Percentiles rank a stretch among this genome's conserved stretches.
Conservation (phyloP, 2,113 vertebrate genomes). For the Embiotoca jacksoni region DNA sequence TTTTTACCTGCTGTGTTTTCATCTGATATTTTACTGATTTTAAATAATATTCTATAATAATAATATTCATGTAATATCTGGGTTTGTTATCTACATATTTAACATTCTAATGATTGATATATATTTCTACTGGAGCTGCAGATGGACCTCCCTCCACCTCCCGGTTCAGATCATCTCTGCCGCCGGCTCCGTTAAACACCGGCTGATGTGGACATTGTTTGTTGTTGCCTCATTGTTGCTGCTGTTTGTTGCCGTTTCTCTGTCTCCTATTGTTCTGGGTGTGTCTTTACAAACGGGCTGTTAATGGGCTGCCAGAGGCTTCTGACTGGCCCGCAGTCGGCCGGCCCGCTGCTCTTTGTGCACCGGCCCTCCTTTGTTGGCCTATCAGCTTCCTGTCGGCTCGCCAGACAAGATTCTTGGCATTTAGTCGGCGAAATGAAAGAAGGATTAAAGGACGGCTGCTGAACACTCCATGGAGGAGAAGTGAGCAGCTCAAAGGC, state of each 20-base stretch:
- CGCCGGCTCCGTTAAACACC: constrained; percentile 34
- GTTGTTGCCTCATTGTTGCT: constrained; percentile 53
- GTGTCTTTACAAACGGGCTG: constrained; percentile 55
- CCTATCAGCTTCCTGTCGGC: constrained; percentile 95
- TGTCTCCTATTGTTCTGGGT: constrained; percentile 53
- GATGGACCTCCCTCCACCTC: too few relatives aligned
- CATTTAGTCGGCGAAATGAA: constrained; percentile 97
- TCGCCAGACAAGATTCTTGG: constrained; percentile 93
- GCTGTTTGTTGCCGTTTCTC: constrained; percentile 33
- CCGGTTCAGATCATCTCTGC: too few relatives aligned
- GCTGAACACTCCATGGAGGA: constrained; percentile 92
- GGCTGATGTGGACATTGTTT: constrained; percentile 45
- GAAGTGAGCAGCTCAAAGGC: constrained; percentile 83
- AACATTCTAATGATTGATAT: too few relatives aligned
- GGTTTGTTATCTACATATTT: too few relatives aligned
- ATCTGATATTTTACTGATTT: too few relatives aligned
- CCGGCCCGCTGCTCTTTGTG: constrained; percentile 85
- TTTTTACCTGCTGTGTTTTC: too few relatives aligned
- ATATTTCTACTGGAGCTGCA: too few relatives aligned
- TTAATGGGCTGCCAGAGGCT: constrained; percentile 63
- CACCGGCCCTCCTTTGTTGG: constrained; percentile 92
- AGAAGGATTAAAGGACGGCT: constrained; percentile 94
- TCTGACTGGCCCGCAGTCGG: constrained; percentile 73
- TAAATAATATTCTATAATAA: too few relatives aligned
- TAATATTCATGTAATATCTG: too few relatives aligned